Evolutionary conservation across 2,888 invertebrate species (phyloP), one percentile per base, ranked within the genome.

Genomic region (Idaea biselata): DNA sequence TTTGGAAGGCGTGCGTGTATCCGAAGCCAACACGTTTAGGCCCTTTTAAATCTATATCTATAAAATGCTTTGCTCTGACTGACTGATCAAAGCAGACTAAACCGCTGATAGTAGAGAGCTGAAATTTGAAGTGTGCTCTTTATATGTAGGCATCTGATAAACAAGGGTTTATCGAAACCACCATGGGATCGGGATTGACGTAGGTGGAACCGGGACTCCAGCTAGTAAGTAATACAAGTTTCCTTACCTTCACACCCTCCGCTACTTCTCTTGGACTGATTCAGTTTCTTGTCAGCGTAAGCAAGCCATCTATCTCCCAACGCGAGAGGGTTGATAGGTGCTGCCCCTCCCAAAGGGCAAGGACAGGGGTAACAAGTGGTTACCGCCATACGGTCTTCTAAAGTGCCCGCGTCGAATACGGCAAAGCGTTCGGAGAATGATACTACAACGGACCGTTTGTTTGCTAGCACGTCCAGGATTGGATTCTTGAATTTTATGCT

Each of bases 401-500:
- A 93, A 0, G 96, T 96, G 69, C 96, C 95, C 2, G 98, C 96
- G 89, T 98, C 98, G 86, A 98, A 98, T 14, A 98, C 96, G 0
- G 98, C 97, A 72, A 99, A 96, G 66, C 96, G 95, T 88, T 98
- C 98, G 59, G 96, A 93, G 87, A 99, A 98, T 0, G 97, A 96
- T 2, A 98, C 96, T 16, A 97, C 97, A 58, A 99, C 94, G 11
- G 97, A 97, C 65, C 97, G 95, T 74, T 96, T 96, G 90, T 98
- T 98, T n/a, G 97, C 97, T 71, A 97, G 86, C 66, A 99, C 96
- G 82, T 98, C 98, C 76, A 96, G 93, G 60, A 99, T 96, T 0
- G 96, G 96, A 84, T 96, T 97, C 91, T 97, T 98, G 92, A 98
- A 99, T 88, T 98, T 97, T 73, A 98, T 97, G 80, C 96, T 96